Percentiles rank a stretch among this genome's conserved stretches.
Conservation (phyloP, 2,113 vertebrate species). For the Notothenia coriiceps region DNA sequence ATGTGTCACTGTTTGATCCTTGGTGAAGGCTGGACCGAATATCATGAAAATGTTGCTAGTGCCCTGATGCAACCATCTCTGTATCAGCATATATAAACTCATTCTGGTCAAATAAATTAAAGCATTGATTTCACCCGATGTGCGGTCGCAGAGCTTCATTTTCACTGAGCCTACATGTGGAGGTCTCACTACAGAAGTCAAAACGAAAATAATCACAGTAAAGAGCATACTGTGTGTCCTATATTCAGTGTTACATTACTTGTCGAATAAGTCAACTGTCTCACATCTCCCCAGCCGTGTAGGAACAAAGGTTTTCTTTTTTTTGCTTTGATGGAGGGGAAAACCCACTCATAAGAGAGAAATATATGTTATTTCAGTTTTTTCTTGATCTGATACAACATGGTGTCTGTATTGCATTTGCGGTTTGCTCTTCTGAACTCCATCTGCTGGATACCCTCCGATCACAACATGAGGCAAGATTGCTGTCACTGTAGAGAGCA, state of each 20-base stretch:
- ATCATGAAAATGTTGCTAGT: constrained; percentile 61
- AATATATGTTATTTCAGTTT: constrained; percentile 1
- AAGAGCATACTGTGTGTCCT: background rate
- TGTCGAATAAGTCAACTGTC: background rate
- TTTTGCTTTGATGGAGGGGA: background rate
- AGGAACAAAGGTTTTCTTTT: constrained; percentile 3
- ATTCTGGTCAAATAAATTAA: constrained; percentile 52
- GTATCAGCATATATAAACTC: constrained; percentile 18
- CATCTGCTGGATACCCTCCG: background rate
- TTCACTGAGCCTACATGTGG: background rate
- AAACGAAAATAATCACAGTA: constrained; percentile 1
- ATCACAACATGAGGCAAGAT: constrained; percentile 19
- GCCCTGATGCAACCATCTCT: constrained; percentile 51
- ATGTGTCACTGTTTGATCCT: constrained; percentile 79
- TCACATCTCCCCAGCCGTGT: background rate
- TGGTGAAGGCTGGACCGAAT: constrained; percentile 71
- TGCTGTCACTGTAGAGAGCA: background rate
- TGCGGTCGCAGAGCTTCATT: constrained; percentile 4
- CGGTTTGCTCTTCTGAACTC: constrained; percentile 1
- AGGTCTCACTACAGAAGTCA: background rate
- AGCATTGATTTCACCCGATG: constrained; percentile 19
- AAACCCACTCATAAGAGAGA: constrained; percentile 25
- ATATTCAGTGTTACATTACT: background rate
- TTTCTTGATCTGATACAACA: constrained; percentile 5
- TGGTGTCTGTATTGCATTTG: background rate